Conservation (phyloP, 2,113 vertebrate genomes). For the Leucopsar rothschildi region DNA sequence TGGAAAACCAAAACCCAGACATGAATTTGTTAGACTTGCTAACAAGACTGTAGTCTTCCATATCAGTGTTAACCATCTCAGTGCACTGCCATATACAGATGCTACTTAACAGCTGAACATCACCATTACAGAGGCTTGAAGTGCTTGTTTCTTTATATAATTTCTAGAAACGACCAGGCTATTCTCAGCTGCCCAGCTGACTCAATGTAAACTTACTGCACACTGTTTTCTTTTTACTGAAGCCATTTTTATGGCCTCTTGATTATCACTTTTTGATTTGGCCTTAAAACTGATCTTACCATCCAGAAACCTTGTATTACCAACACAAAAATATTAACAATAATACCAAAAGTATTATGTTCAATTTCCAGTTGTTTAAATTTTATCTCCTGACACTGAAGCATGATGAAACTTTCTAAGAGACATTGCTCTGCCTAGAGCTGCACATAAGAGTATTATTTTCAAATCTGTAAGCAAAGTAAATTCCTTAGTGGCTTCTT, state of each 20-base stretch:
- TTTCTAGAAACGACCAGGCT: neutral
- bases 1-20: neutral
- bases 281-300: neutral
- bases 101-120: neutral
- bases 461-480: neutral
- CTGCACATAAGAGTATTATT: neutral
- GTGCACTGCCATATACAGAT: neutral
- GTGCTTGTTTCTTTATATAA: neutral
- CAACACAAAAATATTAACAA: neutral
- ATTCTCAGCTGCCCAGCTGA: neutral
- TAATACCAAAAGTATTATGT: neutral
- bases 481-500: neutral
- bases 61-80: neutral
- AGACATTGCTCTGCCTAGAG: neutral
- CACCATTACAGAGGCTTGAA: neutral
- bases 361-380: neutral
- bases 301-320: neutral
- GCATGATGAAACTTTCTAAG: neutral
- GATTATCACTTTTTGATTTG: neutral
- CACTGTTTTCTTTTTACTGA: neutral
- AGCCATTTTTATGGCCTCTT: neutral
- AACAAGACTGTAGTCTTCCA: neutral
- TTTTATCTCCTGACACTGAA: neutral
- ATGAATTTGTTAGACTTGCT: neutral
- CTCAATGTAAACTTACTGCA: neutral